Evolutionary conservation across 2,888 invertebrate genomes (phyloP).

Genomic region (Anthophora plumipes): DNA sequence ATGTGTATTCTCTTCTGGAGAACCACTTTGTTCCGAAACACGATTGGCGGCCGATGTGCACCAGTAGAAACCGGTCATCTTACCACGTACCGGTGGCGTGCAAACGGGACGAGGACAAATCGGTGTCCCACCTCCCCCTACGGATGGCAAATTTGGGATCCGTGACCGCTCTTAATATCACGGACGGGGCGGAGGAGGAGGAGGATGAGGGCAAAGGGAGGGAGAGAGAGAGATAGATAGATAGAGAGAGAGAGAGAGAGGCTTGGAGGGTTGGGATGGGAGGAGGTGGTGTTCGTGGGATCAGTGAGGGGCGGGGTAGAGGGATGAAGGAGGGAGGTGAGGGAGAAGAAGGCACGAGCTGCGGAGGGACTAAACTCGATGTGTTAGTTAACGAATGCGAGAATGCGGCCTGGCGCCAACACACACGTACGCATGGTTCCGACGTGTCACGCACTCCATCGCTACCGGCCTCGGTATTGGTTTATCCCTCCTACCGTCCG

Average conservation of each 20-base stretch:
- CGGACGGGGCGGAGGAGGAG: too few relatives aligned
- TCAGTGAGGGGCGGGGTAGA: neutral
- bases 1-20: slow-evolving; percentile 39
- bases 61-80: slow-evolving; percentile 64
- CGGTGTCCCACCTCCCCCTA: slow-evolving; percentile 44
- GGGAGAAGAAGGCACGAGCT: slow-evolving; percentile 64
- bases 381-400: slow-evolving; percentile 81
- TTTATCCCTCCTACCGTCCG: slow-evolving; percentile 57
- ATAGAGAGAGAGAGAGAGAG: too few relatives aligned
- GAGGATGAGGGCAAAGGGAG: too few relatives aligned
- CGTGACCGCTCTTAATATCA: slow-evolving; percentile 66
- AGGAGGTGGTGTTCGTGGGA: slow-evolving; percentile 19
- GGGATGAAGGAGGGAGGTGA: slow-evolving; percentile 11
- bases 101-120: slow-evolving; percentile 70
- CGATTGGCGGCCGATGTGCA: slow-evolving; percentile 47
- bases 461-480: slow-evolving; percentile 57
- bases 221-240: too few relatives aligned
- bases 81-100: slow-evolving; percentile 58
- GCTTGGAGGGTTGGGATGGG: slow-evolving; percentile 21
- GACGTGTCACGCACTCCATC: slow-evolving; percentile 60
- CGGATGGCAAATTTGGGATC: slow-evolving; percentile 66
- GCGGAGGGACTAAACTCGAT: slow-evolving; percentile 61
- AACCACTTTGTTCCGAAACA: slow-evolving; percentile 55
- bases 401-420: slow-evolving; percentile 84
- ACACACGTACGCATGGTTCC: slow-evolving; percentile 67